phyloP scores from a whole-genome alignment of 2,113 vertebrate species.

The Silurus meridionalis region DNA sequence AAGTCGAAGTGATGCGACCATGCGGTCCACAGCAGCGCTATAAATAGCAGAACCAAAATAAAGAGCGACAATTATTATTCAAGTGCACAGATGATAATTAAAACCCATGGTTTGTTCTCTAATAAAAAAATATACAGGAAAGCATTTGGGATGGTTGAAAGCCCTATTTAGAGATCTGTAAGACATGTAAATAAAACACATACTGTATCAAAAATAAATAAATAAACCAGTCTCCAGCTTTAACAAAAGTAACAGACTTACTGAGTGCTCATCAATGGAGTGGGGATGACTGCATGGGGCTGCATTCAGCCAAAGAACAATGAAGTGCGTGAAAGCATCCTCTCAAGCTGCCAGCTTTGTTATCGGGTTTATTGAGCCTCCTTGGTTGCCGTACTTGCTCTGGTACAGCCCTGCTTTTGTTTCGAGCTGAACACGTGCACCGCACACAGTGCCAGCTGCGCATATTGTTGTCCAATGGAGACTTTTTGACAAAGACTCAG shows the following conservation, averaged over 20 bases:
- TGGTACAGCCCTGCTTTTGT: conserved; percentile 33
- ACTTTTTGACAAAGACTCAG: conserved; percentile 34
- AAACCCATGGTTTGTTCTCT: not conserved
- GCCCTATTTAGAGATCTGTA: not conserved
- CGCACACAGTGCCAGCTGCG: conserved; percentile 32
- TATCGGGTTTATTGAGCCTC: conserved; percentile 38
- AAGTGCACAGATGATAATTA: not conserved
- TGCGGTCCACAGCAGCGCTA: not conserved
- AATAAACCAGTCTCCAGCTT: not conserved
- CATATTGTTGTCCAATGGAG: conserved; percentile 19
- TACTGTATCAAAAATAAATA: no score
- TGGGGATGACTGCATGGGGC: conserved; percentile 23
- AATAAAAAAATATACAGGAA: not conserved
- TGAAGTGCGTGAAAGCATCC: conserved; percentile 33
- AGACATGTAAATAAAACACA: not conserved
- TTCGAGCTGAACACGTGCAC: conserved; percentile 25
- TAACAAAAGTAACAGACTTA: conserved; percentile 43
- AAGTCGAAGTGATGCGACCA: conserved; percentile 6
- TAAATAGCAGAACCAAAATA: not conserved
- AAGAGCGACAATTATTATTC: not conserved
- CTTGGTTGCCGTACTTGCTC: conserved; percentile 19
- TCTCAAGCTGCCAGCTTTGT: conserved; percentile 40
- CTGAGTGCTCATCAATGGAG: conserved; percentile 59
- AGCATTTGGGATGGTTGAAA: not conserved
- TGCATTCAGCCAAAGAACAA: conserved; percentile 44